Conservation (phyloP, 2,113 vertebrate species). For the Sigmodon hispidus region DNA sequence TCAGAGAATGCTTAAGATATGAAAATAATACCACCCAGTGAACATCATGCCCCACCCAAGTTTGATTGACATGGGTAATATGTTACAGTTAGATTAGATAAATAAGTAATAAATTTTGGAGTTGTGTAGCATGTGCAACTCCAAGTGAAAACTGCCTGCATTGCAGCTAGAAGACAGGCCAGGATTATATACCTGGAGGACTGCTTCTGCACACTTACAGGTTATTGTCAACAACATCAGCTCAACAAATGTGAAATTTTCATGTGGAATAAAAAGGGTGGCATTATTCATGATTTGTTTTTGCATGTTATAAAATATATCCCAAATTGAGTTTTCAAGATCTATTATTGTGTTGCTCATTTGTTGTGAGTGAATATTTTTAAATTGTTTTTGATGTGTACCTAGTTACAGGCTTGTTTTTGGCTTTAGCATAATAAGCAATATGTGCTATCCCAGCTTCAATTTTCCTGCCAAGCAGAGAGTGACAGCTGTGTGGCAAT, state of each 20-base stretch:
- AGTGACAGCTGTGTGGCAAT: conserved; percentile 84
- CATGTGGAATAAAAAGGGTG: conserved; percentile 14
- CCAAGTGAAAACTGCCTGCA: not conserved
- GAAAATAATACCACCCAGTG: not conserved
- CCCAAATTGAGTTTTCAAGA: conserved; percentile 67
- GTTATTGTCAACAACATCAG: conserved; percentile 4
- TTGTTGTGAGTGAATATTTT: conserved; percentile 70
- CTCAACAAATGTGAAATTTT: conserved; percentile 36
- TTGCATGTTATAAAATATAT: conserved; percentile 23
- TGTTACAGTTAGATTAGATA: not conserved
- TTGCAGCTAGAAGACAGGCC: not conserved
- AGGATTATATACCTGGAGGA: not conserved
- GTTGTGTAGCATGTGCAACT: not conserved
- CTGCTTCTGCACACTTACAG: not conserved
- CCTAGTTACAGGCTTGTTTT: conserved; percentile 79
- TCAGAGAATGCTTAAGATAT: not conserved
- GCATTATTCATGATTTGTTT: conserved; percentile 48
- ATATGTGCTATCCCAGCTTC: conserved; percentile 82
- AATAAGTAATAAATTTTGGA: not conserved
- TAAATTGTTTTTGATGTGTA: conserved; percentile 70
- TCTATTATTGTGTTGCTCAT: conserved; percentile 63
- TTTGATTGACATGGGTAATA: not conserved
- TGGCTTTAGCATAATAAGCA: conserved; percentile 81
- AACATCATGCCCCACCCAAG: not conserved
- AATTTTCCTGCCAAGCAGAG: conserved; percentile 83